Conservation (phyloP, 2,113 vertebrate species). For the Callorhinus ursinus region DNA sequence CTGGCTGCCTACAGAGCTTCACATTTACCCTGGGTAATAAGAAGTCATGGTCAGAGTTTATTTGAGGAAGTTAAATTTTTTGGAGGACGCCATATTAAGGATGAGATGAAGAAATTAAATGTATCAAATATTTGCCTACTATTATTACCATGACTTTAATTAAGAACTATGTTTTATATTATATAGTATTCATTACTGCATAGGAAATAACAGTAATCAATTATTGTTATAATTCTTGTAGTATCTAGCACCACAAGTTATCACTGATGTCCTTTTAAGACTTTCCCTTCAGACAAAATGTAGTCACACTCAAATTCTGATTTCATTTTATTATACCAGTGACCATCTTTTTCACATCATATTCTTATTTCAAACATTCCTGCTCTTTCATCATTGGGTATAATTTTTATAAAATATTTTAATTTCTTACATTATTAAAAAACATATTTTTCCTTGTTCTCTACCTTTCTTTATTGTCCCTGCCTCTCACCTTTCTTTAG, state of each 20-base stretch:
- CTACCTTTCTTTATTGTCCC: background rate
- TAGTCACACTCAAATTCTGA: background rate
- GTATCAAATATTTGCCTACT: background rate
- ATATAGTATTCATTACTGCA: background rate
- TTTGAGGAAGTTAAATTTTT: background rate
- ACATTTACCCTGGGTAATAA: background rate
- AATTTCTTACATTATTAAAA: background rate
- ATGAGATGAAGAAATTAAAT: background rate
- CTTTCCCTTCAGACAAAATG: background rate
- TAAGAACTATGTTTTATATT: background rate
- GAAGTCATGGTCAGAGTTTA: background rate
- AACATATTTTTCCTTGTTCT: background rate
- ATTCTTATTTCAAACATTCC: background rate
- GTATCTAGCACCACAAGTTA: background rate
- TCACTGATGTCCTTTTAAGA: background rate
- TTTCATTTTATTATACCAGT: background rate
- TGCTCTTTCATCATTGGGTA: background rate
- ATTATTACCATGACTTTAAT: background rate
- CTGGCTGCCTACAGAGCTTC: background rate
- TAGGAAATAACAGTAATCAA: background rate
- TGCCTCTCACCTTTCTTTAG: background rate
- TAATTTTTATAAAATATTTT: background rate
- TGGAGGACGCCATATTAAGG: background rate
- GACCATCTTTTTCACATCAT: background rate
- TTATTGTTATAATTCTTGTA: background rate